These are phyloP conservation scores for Cephus rjabovi DNA, from an alignment of 2,888 invertebrate genomes.

Conservation along the genomic window DNA sequence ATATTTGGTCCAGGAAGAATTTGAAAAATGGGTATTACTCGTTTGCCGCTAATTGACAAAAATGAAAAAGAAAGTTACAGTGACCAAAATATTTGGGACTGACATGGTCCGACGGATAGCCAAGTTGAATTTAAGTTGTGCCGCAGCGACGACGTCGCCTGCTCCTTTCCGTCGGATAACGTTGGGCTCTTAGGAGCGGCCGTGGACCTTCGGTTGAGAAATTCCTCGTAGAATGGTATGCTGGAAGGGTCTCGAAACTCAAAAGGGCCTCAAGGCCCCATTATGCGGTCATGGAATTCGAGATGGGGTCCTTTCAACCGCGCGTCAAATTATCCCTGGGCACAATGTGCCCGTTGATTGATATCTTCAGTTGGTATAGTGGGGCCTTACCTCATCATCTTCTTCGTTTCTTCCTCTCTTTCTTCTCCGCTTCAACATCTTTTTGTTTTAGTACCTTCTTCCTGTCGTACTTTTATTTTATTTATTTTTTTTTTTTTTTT, in stretches of 20 bases:
- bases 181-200: background rate
- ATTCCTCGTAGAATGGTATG: background rate
- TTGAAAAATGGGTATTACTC: background rate
- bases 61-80: background rate
- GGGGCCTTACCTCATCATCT: conserved; percentile 23
- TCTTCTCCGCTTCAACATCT: conserved; percentile 1
- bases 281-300: conserved; percentile 61
- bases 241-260: conserved; percentile 10
- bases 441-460: conserved; percentile 1
- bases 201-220: background rate
- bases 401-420: conserved; percentile 11
- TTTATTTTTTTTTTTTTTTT: background rate
- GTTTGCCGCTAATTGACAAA: background rate
- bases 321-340: conserved; percentile 63
- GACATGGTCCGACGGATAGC: background rate
- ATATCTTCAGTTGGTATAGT: conserved; percentile 61
- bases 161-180: background rate
- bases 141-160: background rate
- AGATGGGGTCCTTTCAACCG: conserved; percentile 59
- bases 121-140: background rate
- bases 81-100: background rate
- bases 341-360: conserved; percentile 63
- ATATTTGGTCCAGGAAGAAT: background rate
- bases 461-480: background rate
- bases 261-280: conserved; percentile 35